Evolutionary conservation across 2,113 vertebrate species (phyloP).

Genomic region (Brachirus orientalis): DNA sequence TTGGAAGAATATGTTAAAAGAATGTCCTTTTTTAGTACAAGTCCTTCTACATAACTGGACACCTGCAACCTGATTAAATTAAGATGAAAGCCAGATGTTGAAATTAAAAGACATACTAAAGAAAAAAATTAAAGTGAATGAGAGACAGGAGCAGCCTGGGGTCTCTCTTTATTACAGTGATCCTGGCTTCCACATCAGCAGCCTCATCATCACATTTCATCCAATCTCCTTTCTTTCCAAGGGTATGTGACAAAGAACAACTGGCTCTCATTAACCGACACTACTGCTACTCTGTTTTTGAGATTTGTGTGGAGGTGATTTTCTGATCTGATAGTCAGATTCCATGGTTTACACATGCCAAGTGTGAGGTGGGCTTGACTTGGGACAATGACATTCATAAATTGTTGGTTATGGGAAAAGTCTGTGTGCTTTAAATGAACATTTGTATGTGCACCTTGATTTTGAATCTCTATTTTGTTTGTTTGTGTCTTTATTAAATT

Average conservation of each 20-base stretch:
- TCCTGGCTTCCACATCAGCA: conserved; percentile 32
- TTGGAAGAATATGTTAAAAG: conserved; percentile 42
- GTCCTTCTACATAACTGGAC: conserved; percentile 19
- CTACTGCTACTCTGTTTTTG: conserved; percentile 48
- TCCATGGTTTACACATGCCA: conserved; percentile 43
- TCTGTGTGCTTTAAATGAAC: not conserved
- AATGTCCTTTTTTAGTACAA: not conserved
- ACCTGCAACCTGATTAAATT: conserved; percentile 37
- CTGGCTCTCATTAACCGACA: conserved; percentile 68
- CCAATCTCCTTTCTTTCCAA: conserved; percentile 38
- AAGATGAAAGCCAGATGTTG: conserved; percentile 57
- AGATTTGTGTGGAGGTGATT: conserved; percentile 58
- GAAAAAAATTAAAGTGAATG: conserved; percentile 26
- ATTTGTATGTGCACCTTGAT: not conserved
- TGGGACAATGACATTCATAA: not conserved
- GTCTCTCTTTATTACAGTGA: conserved; percentile 54
- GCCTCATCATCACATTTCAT: conserved; percentile 30
- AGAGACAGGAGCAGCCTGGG: conserved; percentile 52
- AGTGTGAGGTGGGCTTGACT: conserved; percentile 37
- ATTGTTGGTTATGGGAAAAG: too few relatives aligned
- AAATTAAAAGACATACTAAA: conserved; percentile 38
- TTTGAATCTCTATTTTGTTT: too few relatives aligned
- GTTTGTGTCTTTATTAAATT: not conserved
- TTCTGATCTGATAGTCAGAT: conserved; percentile 64
- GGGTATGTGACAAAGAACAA: conserved; percentile 51